These are phyloP conservation scores for Cyphomyrus plagiostoma DNA, from an alignment of 2,113 vertebrate species.

Conservation along the genomic window DNA sequence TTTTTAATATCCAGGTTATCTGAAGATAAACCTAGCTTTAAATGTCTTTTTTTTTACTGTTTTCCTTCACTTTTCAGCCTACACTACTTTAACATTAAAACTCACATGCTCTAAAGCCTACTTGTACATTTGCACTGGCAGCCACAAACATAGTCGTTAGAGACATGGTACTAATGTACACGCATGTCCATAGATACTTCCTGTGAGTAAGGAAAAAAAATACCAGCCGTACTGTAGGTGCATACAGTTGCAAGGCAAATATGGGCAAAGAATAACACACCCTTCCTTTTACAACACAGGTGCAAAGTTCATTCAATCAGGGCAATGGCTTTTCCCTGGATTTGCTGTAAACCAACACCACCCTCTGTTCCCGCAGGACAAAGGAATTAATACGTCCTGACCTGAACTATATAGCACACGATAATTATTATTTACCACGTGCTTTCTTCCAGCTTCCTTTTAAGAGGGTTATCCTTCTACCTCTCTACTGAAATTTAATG, in stretches of 20 bases:
- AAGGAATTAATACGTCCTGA: conserved; percentile 40
- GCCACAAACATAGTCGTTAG: not conserved
- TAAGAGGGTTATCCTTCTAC: not conserved
- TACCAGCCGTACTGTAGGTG: not conserved
- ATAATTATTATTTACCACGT: not conserved
- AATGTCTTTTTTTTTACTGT: not conserved
- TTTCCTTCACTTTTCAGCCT: not conserved
- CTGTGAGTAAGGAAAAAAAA: not conserved
- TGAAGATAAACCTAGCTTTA: not conserved
- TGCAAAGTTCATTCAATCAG: not conserved
- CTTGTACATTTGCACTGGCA: not conserved
- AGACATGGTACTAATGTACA: not conserved
- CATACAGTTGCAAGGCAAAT: not conserved
- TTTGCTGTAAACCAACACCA: conserved; percentile 50
- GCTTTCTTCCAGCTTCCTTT: not conserved
- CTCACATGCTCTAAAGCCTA: not conserved
- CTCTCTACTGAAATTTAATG: not conserved
- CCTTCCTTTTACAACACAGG: not conserved
- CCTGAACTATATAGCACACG: conserved; percentile 13
- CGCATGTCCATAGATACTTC: not conserved
- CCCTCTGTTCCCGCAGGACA: conserved; percentile 33
- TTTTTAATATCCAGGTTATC: not conserved
- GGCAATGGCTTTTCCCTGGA: not conserved
- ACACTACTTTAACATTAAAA: not conserved
- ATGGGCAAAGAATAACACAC: not conserved